Percentiles rank a stretch among this genome's conserved stretches.
Evolutionary conservation across 2,113 vertebrate genomes (phyloP).

Genomic region (Leptobrachium ailaonicum): DNA sequence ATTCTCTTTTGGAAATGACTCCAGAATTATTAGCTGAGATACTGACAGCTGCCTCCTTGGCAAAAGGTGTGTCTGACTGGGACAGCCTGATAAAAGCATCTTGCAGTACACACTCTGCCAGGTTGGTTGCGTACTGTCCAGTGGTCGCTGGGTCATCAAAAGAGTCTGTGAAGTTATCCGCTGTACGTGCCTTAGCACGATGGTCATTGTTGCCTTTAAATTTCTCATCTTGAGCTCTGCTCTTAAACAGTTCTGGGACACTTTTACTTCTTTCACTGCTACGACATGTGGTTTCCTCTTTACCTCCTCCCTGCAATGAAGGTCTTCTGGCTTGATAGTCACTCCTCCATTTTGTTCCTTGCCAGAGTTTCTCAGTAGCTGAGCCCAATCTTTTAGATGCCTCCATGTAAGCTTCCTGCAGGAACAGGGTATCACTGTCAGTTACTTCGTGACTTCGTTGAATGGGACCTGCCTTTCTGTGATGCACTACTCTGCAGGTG

Average conservation of each 20-base stretch:
- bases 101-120: slow-evolving; percentile 92
- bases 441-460: slow-evolving; percentile 37
- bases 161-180: neutral
- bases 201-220: slow-evolving; percentile 31
- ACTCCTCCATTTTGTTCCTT: slow-evolving; percentile 48
- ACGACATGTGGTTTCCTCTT: slow-evolving; percentile 19
- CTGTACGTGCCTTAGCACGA: slow-evolving; percentile 12
- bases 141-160: slow-evolving; percentile 61
- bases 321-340: slow-evolving; percentile 37
- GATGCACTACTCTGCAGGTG: slow-evolving; percentile 55
- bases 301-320: neutral
- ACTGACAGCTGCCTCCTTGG: slow-evolving; percentile 73
- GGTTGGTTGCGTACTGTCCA: slow-evolving; percentile 87
- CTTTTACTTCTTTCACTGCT: neutral
- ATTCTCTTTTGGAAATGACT: slow-evolving; percentile 56
- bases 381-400: slow-evolving; percentile 57
- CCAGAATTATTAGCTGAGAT: slow-evolving; percentile 61
- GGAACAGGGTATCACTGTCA: slow-evolving; percentile 27
- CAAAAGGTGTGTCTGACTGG: slow-evolving; percentile 76
- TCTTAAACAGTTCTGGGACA: neutral
- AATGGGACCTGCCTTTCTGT: slow-evolving; percentile 53
- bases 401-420: slow-evolving; percentile 60
- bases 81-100: slow-evolving; percentile 92
- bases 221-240: neutral
- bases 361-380: slow-evolving; percentile 41